Percentiles rank a stretch among this genome's conserved stretches.
Evolutionary conservation across 2,888 invertebrate species (phyloP).

Genomic region (Latheticus oryzae): DNA sequence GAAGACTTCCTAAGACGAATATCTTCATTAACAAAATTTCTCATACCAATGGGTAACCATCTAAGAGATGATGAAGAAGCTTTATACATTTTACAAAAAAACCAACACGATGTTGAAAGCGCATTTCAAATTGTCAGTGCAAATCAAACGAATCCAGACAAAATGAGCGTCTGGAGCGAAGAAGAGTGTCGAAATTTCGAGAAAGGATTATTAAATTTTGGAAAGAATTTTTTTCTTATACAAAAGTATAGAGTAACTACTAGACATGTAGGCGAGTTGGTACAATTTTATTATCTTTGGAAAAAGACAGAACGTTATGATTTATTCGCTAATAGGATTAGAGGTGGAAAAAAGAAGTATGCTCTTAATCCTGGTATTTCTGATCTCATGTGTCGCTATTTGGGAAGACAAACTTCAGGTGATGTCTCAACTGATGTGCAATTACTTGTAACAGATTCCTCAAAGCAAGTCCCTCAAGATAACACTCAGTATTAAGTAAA

Average conservation of each 20-base stretch:
- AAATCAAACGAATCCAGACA: background rate
- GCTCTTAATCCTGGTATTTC: slow-evolving; percentile 39
- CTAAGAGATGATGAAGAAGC: slow-evolving; percentile 38
- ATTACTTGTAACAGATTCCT: slow-evolving; percentile 29
- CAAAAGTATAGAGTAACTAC: slow-evolving; percentile 33
- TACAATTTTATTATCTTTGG: slow-evolving; percentile 44
- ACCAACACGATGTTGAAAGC: slow-evolving; percentile 27
- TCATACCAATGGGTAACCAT: slow-evolving; percentile 38
- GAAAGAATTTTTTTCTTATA: slow-evolving; percentile 39
- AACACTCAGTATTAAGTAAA: slow-evolving; percentile 36
- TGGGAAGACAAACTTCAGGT: slow-evolving; percentile 10
- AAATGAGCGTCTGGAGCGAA: slow-evolving; percentile 33
- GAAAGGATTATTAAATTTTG: slow-evolving; percentile 32
- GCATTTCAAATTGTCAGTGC: slow-evolving; percentile 20
- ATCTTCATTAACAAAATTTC: slow-evolving; percentile 19
- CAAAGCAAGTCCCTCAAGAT: slow-evolving; percentile 15
- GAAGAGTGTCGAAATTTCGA: slow-evolving; percentile 41
- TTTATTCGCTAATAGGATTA: slow-evolving; percentile 37
- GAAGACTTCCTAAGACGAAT: slow-evolving; percentile 27
- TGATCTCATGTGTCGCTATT: slow-evolving; percentile 36
- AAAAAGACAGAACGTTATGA: slow-evolving; percentile 40
- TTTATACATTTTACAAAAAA: slow-evolving; percentile 34
- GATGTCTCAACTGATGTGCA: slow-evolving; percentile 31
- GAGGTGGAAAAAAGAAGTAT: slow-evolving; percentile 37
- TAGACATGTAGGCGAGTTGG: slow-evolving; percentile 34